A percentile compares a stretch with the other conserved stretches of the same genome.
These are phyloP conservation scores for Noctua janthe DNA, from an alignment of 2,888 invertebrate genomes.

Conservation along the genomic window DNA sequence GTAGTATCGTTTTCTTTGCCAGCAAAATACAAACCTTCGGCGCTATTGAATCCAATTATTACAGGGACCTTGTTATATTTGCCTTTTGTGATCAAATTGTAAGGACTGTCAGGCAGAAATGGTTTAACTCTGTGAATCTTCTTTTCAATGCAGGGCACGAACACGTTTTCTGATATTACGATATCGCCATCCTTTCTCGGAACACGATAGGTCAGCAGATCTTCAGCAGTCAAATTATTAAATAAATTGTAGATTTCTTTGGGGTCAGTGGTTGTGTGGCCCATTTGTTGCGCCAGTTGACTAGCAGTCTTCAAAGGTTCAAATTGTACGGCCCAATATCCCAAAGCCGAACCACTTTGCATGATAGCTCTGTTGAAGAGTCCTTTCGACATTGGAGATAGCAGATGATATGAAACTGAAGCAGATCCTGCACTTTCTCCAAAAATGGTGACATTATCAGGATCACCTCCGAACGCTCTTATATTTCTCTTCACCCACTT, in stretches of 20 bases:
- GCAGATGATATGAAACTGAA: slow-evolving; percentile 81
- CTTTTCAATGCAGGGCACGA: slow-evolving; percentile 85
- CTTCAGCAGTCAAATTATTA: slow-evolving; percentile 70
- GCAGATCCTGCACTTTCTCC: slow-evolving; percentile 88
- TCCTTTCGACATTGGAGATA: slow-evolving; percentile 84
- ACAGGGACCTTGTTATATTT: slow-evolving; percentile 80
- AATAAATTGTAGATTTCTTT: slow-evolving; percentile 78
- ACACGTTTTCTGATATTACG: slow-evolving; percentile 83
- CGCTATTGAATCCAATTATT: slow-evolving; percentile 83
- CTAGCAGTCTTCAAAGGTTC: slow-evolving; percentile 82
- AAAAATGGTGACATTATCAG: slow-evolving; percentile 83
- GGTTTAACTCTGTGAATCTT: slow-evolving; percentile 70
- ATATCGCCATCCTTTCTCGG: slow-evolving; percentile 82
- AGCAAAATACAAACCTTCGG: slow-evolving; percentile 84
- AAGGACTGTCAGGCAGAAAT: slow-evolving; percentile 81
- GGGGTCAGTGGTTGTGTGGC: slow-evolving; percentile 75
- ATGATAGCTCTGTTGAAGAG: slow-evolving; percentile 84
- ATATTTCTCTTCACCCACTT: slow-evolving; percentile 84
- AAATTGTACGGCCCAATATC: slow-evolving; percentile 84
- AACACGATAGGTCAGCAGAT: slow-evolving; percentile 78
- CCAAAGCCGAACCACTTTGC: slow-evolving; percentile 85
- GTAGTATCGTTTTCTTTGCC: slow-evolving; percentile 86
- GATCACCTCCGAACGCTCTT: slow-evolving; percentile 82
- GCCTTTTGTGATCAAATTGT: slow-evolving; percentile 77
- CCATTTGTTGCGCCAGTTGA: slow-evolving; percentile 77